Evolutionary conservation across 2,888 invertebrate genomes (phyloP).

Genomic region (Dolichomitus sp.): DNA sequence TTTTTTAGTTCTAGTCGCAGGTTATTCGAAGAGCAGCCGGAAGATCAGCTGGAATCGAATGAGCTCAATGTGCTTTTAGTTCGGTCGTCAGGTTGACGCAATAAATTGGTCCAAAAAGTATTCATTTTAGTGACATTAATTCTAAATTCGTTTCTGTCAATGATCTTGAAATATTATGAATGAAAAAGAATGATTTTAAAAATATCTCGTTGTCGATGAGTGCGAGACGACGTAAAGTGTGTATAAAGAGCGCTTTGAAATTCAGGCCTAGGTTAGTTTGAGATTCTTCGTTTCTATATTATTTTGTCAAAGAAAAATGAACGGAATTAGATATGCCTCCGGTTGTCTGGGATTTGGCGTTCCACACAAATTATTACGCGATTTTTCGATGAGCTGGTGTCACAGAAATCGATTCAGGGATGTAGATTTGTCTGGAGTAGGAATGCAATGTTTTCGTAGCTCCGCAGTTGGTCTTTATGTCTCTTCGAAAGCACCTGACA

Average conservation of each 20-base stretch:
- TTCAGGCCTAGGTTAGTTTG: neutral
- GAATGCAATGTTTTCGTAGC: constrained; percentile 16
- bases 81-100: neutral
- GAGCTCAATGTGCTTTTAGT: neutral
- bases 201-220: neutral
- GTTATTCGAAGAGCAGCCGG: neutral
- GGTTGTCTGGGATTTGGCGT: constrained; percentile 28
- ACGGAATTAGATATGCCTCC: constrained; percentile 51
- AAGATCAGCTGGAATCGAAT: neutral
- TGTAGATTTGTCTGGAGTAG: neutral
- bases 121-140: neutral
- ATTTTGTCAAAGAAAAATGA: constrained; percentile 45
- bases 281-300: neutral
- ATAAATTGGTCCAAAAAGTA: neutral
- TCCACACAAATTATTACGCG: constrained; percentile 42
- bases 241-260: neutral
- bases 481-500: neutral
- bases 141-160: neutral
- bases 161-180: neutral
- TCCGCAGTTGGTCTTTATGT: neutral
- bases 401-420: constrained; percentile 3
- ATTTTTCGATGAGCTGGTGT: constrained; percentile 35
- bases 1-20: neutral
- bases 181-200: neutral
- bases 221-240: neutral